phyloP scores from a whole-genome alignment of 2,888 invertebrate species.

The Troides aeacus region DNA sequence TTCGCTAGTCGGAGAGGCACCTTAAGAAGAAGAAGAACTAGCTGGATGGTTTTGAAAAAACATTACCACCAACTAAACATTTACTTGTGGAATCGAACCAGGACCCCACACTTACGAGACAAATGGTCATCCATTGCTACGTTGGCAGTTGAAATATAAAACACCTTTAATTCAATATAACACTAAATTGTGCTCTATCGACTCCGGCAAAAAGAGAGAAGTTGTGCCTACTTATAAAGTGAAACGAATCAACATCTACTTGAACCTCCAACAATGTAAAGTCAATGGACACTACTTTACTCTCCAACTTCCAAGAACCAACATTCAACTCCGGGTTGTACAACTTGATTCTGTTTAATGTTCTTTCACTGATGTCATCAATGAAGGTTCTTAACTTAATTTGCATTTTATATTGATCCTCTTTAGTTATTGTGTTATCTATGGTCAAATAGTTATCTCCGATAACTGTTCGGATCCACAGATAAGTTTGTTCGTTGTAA shows the following conservation, averaged over 20 bases:
- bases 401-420: slow-evolving; percentile 37
- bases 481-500: slow-evolving; percentile 42
- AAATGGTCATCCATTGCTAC: too few relatives aligned
- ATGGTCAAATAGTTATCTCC: slow-evolving; percentile 34
- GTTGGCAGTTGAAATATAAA: not conserved
- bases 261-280: slow-evolving; percentile 37
- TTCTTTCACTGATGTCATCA: slow-evolving; percentile 35
- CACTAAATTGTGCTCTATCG: slow-evolving; percentile 49
- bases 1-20: too few relatives aligned
- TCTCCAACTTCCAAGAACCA: slow-evolving; percentile 44
- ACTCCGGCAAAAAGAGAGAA: slow-evolving; percentile 51
- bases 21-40: too few relatives aligned
- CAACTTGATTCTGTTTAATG: slow-evolving; percentile 46
- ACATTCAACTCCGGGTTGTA: slow-evolving; percentile 49
- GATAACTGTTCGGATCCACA: slow-evolving; percentile 39
- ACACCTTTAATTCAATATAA: slow-evolving; percentile 39
- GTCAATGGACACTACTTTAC: slow-evolving; percentile 32
- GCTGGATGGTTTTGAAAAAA: too few relatives aligned
- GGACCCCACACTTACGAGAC: too few relatives aligned
- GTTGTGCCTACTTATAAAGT: slow-evolving; percentile 43
- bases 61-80: too few relatives aligned
- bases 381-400: slow-evolving; percentile 44
- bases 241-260: slow-evolving; percentile 46
- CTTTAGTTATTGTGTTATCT: slow-evolving; percentile 10
- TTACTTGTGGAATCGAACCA: too few relatives aligned